Percentiles rank a stretch among this genome's conserved stretches.
Evolutionary conservation across 30 jellyfish, hydroid and myxozoan genomes (phyloP).

Genomic region (Sanderia malayensis): DNA sequence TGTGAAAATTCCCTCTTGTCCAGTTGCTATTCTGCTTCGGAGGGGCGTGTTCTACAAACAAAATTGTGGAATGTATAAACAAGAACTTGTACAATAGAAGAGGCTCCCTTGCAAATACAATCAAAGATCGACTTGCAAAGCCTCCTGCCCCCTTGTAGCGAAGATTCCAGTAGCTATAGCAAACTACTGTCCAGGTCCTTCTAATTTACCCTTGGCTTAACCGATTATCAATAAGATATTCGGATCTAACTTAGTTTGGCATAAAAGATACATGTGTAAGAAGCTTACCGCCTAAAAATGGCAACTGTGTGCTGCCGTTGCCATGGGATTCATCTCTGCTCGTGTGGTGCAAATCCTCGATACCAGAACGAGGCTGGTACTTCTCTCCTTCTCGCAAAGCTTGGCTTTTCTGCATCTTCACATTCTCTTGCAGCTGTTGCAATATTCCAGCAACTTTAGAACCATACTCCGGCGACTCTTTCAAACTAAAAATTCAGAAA

Average conservation of each 20-base stretch:
- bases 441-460: conserved; percentile 30
- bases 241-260: too few relatives aligned
- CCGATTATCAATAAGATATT: too few relatives aligned
- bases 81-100: too few relatives aligned
- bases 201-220: too few relatives aligned
- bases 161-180: too few relatives aligned
- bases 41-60: too few relatives aligned
- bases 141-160: too few relatives aligned
- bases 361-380: conserved; percentile 1
- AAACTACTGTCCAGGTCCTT: too few relatives aligned
- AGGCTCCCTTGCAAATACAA: too few relatives aligned
- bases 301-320: neutral
- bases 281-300: conserved; percentile 41
- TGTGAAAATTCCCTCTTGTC: neutral
- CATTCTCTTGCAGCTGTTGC: conserved; percentile 55
- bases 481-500: conserved; percentile 49
- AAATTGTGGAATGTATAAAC: too few relatives aligned
- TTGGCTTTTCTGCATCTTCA: conserved; percentile 30
- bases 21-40: neutral
- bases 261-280: too few relatives aligned
- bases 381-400: neutral
- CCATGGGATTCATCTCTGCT: conserved; percentile 1
- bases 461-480: conserved; percentile 60
- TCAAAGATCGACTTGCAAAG: too few relatives aligned
- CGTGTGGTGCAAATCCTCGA: neutral